A percentile compares a stretch with the other conserved stretches of the same genome.
phyloP scores from a whole-genome alignment of 2,888 invertebrate species.

The Pollenia amentaria region DNA sequence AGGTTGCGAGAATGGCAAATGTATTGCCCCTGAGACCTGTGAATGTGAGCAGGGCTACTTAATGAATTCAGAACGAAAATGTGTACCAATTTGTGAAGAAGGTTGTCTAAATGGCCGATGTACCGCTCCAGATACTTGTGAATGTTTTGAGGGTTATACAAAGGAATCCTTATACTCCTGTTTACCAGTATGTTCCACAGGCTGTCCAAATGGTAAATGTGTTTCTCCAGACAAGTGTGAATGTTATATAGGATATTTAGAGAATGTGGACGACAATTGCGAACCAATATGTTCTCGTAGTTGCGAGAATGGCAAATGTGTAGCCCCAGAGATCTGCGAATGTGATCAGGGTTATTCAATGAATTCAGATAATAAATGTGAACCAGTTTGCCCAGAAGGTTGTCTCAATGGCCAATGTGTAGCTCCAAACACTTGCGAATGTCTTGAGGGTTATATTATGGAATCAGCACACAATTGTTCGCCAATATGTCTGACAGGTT shows the following conservation, averaged over 20 bases:
- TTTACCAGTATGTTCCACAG: constrained; percentile 69
- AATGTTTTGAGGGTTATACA: constrained; percentile 75
- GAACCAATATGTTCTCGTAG: constrained; percentile 46
- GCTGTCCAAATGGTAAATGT: constrained; percentile 80
- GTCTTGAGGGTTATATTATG: constrained; percentile 57
- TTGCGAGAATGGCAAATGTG: constrained; percentile 80
- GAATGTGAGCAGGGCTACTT: constrained; percentile 86
- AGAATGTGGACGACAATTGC: constrained; percentile 36
- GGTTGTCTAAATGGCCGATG: constrained; percentile 82
- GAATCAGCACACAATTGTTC: neutral
- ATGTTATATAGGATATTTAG: constrained; percentile 68
- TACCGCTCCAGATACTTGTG: constrained; percentile 76
- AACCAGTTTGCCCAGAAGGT: constrained; percentile 62
- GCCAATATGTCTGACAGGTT: constrained; percentile 26
- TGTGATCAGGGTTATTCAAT: constrained; percentile 81
- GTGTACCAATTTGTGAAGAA: constrained; percentile 75
- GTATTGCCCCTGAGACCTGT: constrained; percentile 86
- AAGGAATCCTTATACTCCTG: neutral
- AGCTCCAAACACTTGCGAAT: constrained; percentile 61
- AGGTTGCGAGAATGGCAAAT: constrained; percentile 80
- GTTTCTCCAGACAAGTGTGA: constrained; percentile 79
- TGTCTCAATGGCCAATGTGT: constrained; percentile 63
- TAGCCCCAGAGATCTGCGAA: constrained; percentile 75
- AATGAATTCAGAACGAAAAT: constrained; percentile 77
- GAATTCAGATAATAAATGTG: constrained; percentile 38